Evolutionary conservation across 2,797 vertebrate genomes (phyloP).

Genomic region (Taeniopygia guttata): DNA sequence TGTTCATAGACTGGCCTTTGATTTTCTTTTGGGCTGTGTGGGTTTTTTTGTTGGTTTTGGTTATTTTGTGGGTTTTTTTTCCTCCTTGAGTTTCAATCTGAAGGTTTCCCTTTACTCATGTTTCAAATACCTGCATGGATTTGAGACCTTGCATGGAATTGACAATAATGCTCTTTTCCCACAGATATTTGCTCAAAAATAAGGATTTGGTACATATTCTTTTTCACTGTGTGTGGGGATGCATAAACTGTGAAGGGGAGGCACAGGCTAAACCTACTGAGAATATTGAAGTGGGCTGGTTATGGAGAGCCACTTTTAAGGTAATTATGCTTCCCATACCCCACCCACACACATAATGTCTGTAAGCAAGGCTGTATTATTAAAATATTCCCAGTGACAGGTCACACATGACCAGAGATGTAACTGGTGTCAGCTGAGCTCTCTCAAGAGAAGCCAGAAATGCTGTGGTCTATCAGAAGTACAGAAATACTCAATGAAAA

Average conservation of each 20-base stretch:
- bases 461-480: not conserved
- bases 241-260: not conserved
- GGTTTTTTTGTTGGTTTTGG: not conserved
- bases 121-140: not conserved
- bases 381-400: not conserved
- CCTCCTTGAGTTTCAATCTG: not conserved
- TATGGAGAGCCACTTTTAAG: not conserved
- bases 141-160: not conserved
- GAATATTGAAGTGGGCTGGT: not conserved
- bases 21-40: not conserved
- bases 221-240: fast-evolving
- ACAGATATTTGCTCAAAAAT: not conserved
- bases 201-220: not conserved
- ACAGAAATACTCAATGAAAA: not conserved
- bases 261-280: not conserved
- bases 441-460: not conserved
- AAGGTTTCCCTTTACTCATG: not conserved
- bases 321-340: not conserved
- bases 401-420: not conserved
- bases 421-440: not conserved
- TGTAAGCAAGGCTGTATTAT: not conserved
- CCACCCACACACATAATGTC: fast-evolving
- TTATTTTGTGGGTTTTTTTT: not conserved
- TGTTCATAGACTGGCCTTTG: not conserved
- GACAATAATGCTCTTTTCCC: not conserved